Evolutionary conservation across 1,140 invertebrate genomes (phyloP), one percentile per base, ranked within the genome.

Genomic region (Phymorhynchus buccinoides): DNA sequence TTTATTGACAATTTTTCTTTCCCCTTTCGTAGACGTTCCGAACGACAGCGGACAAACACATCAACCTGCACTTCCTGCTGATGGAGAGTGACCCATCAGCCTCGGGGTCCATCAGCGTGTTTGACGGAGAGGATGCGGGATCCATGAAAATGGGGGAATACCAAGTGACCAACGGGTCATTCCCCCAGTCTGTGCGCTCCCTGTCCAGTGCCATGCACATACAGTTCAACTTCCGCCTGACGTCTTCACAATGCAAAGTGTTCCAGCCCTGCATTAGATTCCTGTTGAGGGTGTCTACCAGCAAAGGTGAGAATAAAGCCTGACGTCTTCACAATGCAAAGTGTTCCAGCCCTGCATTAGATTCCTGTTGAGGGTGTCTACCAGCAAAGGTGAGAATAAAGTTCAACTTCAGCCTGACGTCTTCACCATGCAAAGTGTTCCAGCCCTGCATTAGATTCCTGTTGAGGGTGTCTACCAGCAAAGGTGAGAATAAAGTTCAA

Each of bases 131-230:
- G n/a, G n/a, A n/a, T 41, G n/a, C 41, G 35, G 35, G 71, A 0
- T 12, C 18, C 16, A 80, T 68, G 1, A 41, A n/a, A 62, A 44
- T 88, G 14, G 78, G 56, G 7, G 48, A 52, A 2, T 89, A 89
- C 73, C 37, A 84, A 3, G 88, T 93, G 56, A 86, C 88, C n/a
- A 93, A 93, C 85, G 91, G 92, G 3, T 90, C 90, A 3, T 91
- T 91, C 52, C 92, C 92, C 27, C 90, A 92, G 78, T 92, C 91
- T 1, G 79, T 93, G 30, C 91, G 91, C 1, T 89, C 91, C n/a
- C 86, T 86, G 12, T 85, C 86, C 9, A 86, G 89, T 66, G 42
- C 27, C 16, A 85, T 92, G 22, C 88, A 79, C 32, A 86, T 93
- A 14, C 66, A 80, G 18, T 89, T 93, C 62, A 62, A 85, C 18